Conservation (phyloP, 2,113 vertebrate species). For the Nothocercus julius region DNA sequence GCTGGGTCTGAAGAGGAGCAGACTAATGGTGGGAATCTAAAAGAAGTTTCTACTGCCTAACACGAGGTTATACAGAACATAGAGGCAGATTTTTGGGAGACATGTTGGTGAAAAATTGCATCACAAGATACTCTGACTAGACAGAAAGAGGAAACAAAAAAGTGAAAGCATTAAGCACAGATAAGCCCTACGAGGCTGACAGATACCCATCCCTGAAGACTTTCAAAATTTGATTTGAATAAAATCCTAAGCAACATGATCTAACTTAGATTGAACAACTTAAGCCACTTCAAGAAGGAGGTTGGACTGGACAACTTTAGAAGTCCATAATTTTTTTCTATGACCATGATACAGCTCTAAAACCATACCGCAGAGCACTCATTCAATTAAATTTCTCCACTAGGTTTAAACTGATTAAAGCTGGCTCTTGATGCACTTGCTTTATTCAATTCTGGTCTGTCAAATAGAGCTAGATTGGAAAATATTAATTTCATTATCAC, state of each 20-base stretch:
- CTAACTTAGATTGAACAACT: neutral
- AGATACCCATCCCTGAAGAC: neutral
- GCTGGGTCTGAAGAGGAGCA: no score
- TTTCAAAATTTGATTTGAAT: neutral
- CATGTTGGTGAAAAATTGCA: neutral
- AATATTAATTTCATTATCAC: neutral
- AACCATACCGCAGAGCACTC: neutral
- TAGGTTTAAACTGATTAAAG: neutral
- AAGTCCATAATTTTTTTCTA: neutral
- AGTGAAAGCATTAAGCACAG: neutral
- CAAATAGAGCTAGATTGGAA: neutral
- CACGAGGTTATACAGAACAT: neutral
- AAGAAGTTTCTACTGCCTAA: neutral
- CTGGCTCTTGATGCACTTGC: neutral
- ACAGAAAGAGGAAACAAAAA: neutral
- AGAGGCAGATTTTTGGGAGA: neutral
- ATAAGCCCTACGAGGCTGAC: accelerated
- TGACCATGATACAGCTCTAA: neutral
- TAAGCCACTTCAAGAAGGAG: neutral
- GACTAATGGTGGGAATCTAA: neutral
- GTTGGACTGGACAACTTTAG: neutral
- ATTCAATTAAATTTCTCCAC: neutral
- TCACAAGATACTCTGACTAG: neutral
- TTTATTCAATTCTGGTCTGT: neutral
- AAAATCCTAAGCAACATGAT: neutral